These are phyloP conservation scores for Hippocampus comes DNA, from an alignment of 2,113 vertebrate species.

Conservation along the genomic window DNA sequence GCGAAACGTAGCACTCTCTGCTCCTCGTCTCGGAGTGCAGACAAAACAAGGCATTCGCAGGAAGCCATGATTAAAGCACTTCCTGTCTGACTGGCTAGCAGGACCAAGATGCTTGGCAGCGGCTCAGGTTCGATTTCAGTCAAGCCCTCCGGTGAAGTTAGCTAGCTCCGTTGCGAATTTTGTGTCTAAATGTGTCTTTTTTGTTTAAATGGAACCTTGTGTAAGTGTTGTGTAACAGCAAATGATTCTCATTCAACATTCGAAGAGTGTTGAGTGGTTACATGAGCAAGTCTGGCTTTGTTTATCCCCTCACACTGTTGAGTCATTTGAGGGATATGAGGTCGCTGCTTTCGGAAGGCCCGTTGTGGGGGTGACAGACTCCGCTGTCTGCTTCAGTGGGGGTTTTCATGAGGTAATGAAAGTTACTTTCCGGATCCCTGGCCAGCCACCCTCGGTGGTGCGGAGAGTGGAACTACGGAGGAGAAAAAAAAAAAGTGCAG, in stretches of 20 bases:
- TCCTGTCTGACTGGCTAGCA: constrained; percentile 61
- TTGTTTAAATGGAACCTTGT: constrained; percentile 10
- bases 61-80: constrained; percentile 70
- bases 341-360: background rate
- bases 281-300: constrained; percentile 18
- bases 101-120: constrained; percentile 36
- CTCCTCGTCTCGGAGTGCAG: constrained; percentile 34
- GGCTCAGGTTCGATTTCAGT: constrained; percentile 33
- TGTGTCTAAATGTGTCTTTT: background rate
- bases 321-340: constrained; percentile 17
- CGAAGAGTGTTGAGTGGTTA: background rate
- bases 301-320: background rate
- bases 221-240: constrained; percentile 36
- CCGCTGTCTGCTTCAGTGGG: constrained; percentile 12
- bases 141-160: constrained; percentile 23
- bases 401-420: constrained; percentile 20
- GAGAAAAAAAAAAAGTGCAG: background rate
- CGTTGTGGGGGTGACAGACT: constrained; percentile 10
- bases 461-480: background rate
- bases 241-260: constrained; percentile 27
- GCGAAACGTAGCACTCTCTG: constrained; percentile 41
- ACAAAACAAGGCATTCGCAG: constrained; percentile 60
- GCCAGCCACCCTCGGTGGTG: background rate
- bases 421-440: background rate
- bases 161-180: background rate